phyloP scores from a whole-genome alignment of 23 tunicate species.

The Clavelina lepadiformis region DNA sequence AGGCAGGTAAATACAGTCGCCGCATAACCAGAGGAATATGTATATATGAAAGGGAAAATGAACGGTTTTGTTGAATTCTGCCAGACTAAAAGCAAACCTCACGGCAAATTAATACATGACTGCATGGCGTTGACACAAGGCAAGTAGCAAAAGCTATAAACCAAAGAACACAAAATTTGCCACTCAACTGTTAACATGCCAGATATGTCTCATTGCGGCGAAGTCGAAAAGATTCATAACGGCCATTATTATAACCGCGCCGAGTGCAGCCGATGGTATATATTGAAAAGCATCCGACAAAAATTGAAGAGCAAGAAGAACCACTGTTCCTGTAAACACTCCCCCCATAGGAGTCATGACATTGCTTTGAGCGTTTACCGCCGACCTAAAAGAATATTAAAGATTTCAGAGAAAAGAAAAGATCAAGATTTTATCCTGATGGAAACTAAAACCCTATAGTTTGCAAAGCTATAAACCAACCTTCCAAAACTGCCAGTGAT shows the following conservation, averaged over 20 bases:
- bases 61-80: too few relatives aligned
- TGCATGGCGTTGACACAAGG: too few relatives aligned
- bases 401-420: too few relatives aligned
- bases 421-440: background rate
- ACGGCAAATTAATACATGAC: too few relatives aligned
- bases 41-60: too few relatives aligned
- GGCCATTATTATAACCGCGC: constrained; percentile 87
- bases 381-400: constrained; percentile 61
- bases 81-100: too few relatives aligned
- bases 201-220: constrained; percentile 41
- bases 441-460: background rate
- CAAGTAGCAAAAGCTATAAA: too few relatives aligned
- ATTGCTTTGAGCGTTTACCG: constrained; percentile 87
- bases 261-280: constrained; percentile 76
- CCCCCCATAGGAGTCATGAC: constrained; percentile 77
- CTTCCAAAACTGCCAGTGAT: constrained; percentile 83
- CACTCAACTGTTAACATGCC: constrained; percentile 69
- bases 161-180: too few relatives aligned
- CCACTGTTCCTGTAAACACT: constrained; percentile 65
- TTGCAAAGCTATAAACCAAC: constrained; percentile 7
- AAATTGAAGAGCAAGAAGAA: constrained; percentile 65
- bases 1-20: too few relatives aligned
- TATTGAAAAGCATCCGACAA: constrained; percentile 66
- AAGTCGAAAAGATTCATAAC: constrained; percentile 78
- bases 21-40: too few relatives aligned